Evolutionary conservation across 2,113 vertebrate species (phyloP).

Genomic region (Hippocampus mohnikei): DNA sequence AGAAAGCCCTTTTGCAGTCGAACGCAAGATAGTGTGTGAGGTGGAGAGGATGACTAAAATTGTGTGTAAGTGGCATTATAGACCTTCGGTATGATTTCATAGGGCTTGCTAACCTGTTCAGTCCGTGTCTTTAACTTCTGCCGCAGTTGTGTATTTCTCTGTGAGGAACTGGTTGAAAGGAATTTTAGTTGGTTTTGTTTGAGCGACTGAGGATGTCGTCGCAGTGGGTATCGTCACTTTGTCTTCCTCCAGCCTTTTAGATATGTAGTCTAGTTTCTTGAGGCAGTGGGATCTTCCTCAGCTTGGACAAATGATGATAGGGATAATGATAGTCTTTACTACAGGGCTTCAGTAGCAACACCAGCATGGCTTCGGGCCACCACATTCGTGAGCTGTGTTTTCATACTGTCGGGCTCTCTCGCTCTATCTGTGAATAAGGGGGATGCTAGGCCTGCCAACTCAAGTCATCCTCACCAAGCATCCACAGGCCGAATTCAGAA

Average conservation of each 20-base stretch:
- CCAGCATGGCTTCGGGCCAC: constrained; percentile 67
- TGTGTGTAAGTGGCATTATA: constrained; percentile 27
- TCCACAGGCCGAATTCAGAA: constrained; percentile 58
- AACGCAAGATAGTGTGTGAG: constrained; percentile 18
- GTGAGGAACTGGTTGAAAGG: constrained; percentile 27
- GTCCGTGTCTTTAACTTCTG: constrained; percentile 43
- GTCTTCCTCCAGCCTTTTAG: constrained; percentile 47
- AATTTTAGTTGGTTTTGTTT: constrained; percentile 29
- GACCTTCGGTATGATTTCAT: constrained; percentile 32
- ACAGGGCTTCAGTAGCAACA: constrained; percentile 54
- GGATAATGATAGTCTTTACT: constrained; percentile 65
- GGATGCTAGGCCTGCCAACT: constrained; percentile 63
- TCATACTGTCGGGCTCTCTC: constrained; percentile 42
- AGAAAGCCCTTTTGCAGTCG: constrained; percentile 30
- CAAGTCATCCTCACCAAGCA: constrained; percentile 63
- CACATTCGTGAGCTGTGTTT: constrained; percentile 47
- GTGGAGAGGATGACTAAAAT: constrained; percentile 8
- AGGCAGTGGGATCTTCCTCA: constrained; percentile 50
- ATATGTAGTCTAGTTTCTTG: constrained; percentile 43
- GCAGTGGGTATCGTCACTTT: constrained; percentile 24
- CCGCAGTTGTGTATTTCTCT: constrained; percentile 38
- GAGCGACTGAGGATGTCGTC: constrained; percentile 31
- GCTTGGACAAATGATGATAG: constrained; percentile 62
- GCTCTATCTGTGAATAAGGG: constrained; percentile 43
- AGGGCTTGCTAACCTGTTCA: constrained; percentile 57